A percentile compares a stretch with the other conserved stretches of the same genome.
Evolutionary conservation across 2,888 invertebrate genomes (phyloP).

Genomic region (Zhuqinia jingwanae): DNA sequence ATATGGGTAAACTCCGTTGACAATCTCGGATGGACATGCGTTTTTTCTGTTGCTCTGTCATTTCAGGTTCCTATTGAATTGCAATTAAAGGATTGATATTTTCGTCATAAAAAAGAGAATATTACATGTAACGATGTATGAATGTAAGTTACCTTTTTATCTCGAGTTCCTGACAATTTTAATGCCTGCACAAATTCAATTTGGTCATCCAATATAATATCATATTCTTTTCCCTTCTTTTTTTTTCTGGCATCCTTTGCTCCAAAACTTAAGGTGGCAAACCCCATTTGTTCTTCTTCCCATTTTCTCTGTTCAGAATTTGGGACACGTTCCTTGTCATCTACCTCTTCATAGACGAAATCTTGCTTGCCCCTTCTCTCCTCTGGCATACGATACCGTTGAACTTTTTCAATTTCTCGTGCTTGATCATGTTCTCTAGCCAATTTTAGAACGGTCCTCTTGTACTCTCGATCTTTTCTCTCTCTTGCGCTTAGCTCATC

Average conservation of each 20-base stretch:
- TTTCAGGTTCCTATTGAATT: slow-evolving; percentile 82
- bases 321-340: slow-evolving; percentile 88
- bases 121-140: neutral
- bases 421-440: slow-evolving; percentile 98
- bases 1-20: slow-evolving; percentile 95
- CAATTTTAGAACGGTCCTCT: slow-evolving; percentile 92
- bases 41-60: slow-evolving; percentile 87
- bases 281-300: slow-evolving; percentile 98
- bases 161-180: slow-evolving; percentile 88
- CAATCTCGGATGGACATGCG: slow-evolving; percentile 94
- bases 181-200: slow-evolving; percentile 98
- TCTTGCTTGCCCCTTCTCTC: slow-evolving; percentile 81
- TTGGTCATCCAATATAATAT: slow-evolving; percentile 96
- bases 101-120: too few species aligned
- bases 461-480: slow-evolving; percentile 91
- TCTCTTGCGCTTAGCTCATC: slow-evolving; percentile 92
- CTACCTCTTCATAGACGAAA: slow-evolving; percentile 85
- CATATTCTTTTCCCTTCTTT: slow-evolving; percentile 87
- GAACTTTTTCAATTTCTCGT: slow-evolving; percentile 94
- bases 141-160: slow-evolving; percentile 78
- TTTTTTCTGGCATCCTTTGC: slow-evolving; percentile 89
- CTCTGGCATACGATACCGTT: slow-evolving; percentile 96
- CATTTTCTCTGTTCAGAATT: slow-evolving; percentile 89
- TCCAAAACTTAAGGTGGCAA: slow-evolving; percentile 95
- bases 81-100: neutral